Conservation (phyloP, 2,888 invertebrate genomes). For the Nipponacmea schrenckii region DNA sequence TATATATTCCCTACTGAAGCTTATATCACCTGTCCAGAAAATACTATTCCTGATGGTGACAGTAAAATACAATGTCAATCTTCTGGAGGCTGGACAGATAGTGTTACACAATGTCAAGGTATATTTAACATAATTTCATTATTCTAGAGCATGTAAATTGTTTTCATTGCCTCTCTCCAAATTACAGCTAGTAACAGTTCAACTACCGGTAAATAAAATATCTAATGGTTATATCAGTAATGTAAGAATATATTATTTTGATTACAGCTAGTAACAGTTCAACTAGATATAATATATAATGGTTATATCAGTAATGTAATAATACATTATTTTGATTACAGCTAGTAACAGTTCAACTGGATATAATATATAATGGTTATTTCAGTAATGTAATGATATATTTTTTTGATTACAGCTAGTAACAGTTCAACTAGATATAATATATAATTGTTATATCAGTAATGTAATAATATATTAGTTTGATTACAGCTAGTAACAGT, state of each 20-base stretch:
- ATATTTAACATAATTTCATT: constrained; percentile 6
- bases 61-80: constrained; percentile 35
- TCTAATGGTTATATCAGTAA: too few species aligned
- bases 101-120: constrained; percentile 41
- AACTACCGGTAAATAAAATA: constrained; percentile 16
- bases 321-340: constrained; percentile 15
- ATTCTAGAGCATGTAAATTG: too few species aligned
- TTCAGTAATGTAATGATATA: constrained; percentile 15
- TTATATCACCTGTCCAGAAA: constrained; percentile 42
- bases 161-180: too few species aligned
- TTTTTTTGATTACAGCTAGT: too few species aligned
- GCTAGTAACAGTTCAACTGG: constrained; percentile 27
- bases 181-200: too few species aligned
- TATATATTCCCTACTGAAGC: constrained; percentile 42
- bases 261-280: too few species aligned
- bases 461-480: too few species aligned
- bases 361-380: constrained; percentile 36
- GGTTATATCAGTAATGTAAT: too few species aligned
- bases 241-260: too few species aligned
- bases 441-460: too few species aligned
- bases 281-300: too few species aligned
- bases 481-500: too few species aligned
- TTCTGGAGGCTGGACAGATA: constrained; percentile 44
- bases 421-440: constrained; percentile 7
- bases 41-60: constrained; percentile 37